phyloP scores from a whole-genome alignment of 2,113 vertebrate genomes.

The Rafetus swinhoei region DNA sequence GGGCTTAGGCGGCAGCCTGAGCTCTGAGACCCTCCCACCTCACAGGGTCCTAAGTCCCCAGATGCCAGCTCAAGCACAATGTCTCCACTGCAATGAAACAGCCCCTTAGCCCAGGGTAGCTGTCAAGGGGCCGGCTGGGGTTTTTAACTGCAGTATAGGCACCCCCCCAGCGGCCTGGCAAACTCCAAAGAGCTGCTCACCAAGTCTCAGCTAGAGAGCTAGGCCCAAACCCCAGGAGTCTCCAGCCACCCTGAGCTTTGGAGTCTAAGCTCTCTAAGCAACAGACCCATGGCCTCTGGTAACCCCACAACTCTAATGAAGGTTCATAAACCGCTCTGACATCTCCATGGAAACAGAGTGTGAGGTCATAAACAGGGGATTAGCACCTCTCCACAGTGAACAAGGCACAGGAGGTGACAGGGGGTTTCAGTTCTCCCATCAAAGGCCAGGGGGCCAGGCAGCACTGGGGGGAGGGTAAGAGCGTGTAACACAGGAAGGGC shows the following conservation, averaged over 20 bases:
- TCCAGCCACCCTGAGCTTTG: neutral
- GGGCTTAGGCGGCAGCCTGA: neutral
- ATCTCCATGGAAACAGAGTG: constrained; percentile 76
- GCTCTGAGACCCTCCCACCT: neutral
- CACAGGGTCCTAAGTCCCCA: too few species aligned
- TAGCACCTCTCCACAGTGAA: constrained; percentile 68
- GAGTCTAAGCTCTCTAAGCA: constrained; percentile 53
- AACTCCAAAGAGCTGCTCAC: neutral
- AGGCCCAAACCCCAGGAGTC: constrained; percentile 34
- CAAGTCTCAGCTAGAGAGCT: neutral
- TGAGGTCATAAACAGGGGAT: constrained; percentile 77
- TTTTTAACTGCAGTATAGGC: neutral
- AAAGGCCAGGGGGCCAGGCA: constrained; percentile 31
- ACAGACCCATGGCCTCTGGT: constrained; percentile 70
- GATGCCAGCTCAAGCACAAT: too few species aligned
- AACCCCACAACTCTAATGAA: constrained; percentile 68
- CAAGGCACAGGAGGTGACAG: constrained; percentile 2
- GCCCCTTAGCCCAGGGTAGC: too few species aligned
- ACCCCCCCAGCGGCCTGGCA: neutral
- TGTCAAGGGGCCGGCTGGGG: too few species aligned
- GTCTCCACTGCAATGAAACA: too few species aligned
- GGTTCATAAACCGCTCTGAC: constrained; percentile 64
- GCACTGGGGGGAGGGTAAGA: neutral
- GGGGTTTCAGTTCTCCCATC: neutral
- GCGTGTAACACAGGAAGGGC: neutral